Base-by-base conservation (phyloP, 2,888 invertebrate genomes). In the Gymnoscelis rufifasciata region DNA sequence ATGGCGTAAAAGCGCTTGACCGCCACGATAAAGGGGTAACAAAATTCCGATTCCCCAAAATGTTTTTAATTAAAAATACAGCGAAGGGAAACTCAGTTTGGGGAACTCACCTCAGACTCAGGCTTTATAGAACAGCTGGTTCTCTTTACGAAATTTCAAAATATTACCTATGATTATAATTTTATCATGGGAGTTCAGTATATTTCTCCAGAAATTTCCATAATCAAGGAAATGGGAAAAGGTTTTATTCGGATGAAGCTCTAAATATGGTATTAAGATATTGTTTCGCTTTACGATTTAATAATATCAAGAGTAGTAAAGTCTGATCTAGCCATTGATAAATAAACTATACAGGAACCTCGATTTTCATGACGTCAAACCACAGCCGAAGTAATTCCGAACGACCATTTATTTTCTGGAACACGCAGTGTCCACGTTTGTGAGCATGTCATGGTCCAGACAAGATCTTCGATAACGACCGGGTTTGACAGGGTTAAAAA, bases 41-140 rank as follows among this genome's bases (percentile, higher is more conserved):
- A 53, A 50, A 56, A 58, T 56, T 58, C 54, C 60, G 60, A 60
- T 62, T 56, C 57, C 33, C 52, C 50, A 56, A 67, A 68, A 62
- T 64, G 62, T 64, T 71, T 73, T 74, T 71, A 71, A 74, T 74
- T 71, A 74, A 76, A 74, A 74, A 71, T 64, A 64, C 68, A 59
- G 51, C 44, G 52, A 65, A 46, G 46, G 54, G 52, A 64, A 63
- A 68, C 64, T 67, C 61, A 65, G 66, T 66, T 66, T 62, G 59
- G 54, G 42, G 45, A 38, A 38, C 55, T 55, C 57, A 66, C 60
- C 59, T 63, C 63, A n/a, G 26, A 15, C 30, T 36, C 8, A 50
- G 50, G 10, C 30, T 3, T 23, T 13, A n/a, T n/a, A 19, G 12
- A 35, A 42, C 7, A 42, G 42, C 28, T 36, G 13, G 15, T 38